These are phyloP conservation scores for Lagodon rhomboides DNA, from an alignment of 2,797 vertebrate genomes.

Conservation along the genomic window DNA sequence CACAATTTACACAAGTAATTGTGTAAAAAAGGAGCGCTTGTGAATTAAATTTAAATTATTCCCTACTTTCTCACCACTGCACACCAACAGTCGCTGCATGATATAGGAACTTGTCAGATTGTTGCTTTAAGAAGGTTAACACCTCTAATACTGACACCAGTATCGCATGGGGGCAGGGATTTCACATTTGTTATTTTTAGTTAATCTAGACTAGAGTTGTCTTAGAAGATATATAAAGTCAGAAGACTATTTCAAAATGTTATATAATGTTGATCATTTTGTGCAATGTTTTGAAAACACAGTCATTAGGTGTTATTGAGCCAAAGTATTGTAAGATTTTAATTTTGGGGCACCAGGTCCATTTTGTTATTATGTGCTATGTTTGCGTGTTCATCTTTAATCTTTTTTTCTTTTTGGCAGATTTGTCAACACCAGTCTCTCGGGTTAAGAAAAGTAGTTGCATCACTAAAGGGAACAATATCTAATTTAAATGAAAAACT, in stretches of 20 bases:
- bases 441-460: neutral
- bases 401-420: no score
- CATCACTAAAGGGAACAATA: neutral
- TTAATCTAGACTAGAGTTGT: no score
- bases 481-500: neutral
- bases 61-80: neutral
- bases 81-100: neutral
- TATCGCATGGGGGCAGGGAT: no score
- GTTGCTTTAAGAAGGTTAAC: no score
- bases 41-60: neutral
- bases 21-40: neutral
- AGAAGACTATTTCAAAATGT: neutral
- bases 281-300: neutral
- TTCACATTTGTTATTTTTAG: no score
- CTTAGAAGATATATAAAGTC: no score
- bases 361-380: neutral
- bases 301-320: neutral
- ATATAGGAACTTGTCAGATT: neutral
- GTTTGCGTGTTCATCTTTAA: neutral
- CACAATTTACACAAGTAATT: neutral
- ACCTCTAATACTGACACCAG: no score
- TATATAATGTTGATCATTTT: neutral
- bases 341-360: neutral
- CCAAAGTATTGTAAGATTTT: neutral
- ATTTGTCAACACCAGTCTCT: neutral